phyloP scores from a whole-genome alignment of 2,113 vertebrate genomes.

The Phrynocephalus versicolor region DNA sequence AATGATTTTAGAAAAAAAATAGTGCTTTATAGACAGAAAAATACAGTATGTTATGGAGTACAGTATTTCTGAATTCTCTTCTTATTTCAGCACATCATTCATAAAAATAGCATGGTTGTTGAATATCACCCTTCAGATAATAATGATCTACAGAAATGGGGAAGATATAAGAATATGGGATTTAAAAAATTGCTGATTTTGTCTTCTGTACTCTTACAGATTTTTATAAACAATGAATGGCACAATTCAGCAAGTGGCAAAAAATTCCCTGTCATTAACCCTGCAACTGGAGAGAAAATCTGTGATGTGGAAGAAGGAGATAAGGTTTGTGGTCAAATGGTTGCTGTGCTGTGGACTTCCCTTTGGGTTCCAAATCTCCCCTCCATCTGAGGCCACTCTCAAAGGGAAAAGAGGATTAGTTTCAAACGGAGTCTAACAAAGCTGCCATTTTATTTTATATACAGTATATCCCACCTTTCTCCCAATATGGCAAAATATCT shows the following conservation, averaged over 20 bases:
- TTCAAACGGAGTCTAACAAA: background rate
- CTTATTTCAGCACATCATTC: background rate
- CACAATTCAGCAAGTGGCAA: conserved; percentile 80
- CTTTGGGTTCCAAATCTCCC: background rate
- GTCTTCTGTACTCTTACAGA: conserved; percentile 65
- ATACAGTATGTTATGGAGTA: too few relatives aligned
- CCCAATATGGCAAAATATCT: too few relatives aligned
- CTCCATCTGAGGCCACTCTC: background rate
- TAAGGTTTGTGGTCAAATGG: conserved; percentile 69
- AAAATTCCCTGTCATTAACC: conserved; percentile 84
- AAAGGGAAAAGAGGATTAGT: background rate
- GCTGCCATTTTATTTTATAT: background rate
- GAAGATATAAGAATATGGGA: background rate
- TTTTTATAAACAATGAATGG: conserved; percentile 92
- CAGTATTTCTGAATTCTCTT: too few relatives aligned
- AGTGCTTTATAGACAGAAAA: too few relatives aligned
- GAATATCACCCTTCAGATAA: background rate
- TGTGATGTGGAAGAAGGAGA: conserved; percentile 88
- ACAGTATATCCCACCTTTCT: too few relatives aligned
- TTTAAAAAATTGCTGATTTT: background rate
- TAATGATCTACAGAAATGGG: accelerated
- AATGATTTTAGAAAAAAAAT: too few relatives aligned
- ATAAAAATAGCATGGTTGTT: background rate
- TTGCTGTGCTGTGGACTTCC: background rate
- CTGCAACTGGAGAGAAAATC: conserved; percentile 83